phyloP scores from a whole-genome alignment of 1,140 invertebrate species.

The Drosophila varians region DNA sequence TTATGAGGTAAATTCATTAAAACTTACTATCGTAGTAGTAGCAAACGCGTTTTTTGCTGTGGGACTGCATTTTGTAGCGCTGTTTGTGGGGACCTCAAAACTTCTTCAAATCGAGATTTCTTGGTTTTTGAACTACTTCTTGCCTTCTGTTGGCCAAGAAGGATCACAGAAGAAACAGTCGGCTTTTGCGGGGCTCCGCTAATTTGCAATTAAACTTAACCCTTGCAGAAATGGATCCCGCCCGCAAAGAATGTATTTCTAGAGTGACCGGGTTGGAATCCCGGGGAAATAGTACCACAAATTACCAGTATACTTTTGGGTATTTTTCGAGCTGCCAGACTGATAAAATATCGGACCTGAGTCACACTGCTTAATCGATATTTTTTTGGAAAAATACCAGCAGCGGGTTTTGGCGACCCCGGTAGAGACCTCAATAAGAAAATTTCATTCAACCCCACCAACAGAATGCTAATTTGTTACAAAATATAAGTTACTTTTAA shows the following conservation, averaged over 20 bases:
- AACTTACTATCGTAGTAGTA: slow-evolving; percentile 99
- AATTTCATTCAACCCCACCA: too few species aligned
- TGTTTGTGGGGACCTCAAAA: not conserved
- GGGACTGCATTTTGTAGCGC: slow-evolving; percentile 86
- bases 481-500: too few species aligned
- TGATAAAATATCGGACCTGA: too few species aligned
- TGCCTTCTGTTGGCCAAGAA: not conserved
- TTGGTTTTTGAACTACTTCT: not conserved
- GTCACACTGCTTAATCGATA: too few species aligned
- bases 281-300: not conserved
- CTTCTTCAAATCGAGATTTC: not conserved
- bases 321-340: not conserved
- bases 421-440: too few species aligned
- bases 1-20: not conserved
- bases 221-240: not conserved
- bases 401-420: too few species aligned
- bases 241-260: not conserved
- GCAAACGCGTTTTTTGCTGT: slow-evolving; percentile 96
- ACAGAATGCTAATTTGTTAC: too few species aligned
- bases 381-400: too few species aligned
- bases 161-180: not conserved
- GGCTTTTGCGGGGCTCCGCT: not conserved
- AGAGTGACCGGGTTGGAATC: not conserved
- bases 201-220: not conserved
- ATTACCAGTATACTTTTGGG: not conserved